Percentiles rank a stretch among this genome's conserved stretches.
Conservation (phyloP, 2,113 vertebrate species). For the Macquaria ambigua region DNA sequence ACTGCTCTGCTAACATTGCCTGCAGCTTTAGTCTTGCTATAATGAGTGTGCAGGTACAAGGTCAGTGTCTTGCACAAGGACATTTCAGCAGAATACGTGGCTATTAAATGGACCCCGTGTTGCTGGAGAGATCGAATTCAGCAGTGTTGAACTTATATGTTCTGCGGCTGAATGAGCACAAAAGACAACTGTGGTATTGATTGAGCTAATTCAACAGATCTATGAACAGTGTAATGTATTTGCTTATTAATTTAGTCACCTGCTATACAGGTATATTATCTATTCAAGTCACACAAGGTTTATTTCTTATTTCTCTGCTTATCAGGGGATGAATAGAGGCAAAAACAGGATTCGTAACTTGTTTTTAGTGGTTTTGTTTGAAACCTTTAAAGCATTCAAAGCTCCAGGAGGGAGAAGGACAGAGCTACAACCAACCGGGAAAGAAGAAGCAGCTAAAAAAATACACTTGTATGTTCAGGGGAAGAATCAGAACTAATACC, state of each 20-base stretch:
- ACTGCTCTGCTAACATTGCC: background rate
- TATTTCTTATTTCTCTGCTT: background rate
- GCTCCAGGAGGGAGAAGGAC: background rate
- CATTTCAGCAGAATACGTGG: conserved; percentile 5
- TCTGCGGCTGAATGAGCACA: background rate
- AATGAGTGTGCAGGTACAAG: conserved; percentile 26
- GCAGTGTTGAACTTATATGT: background rate
- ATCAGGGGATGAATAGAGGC: background rate
- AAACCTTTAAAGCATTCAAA: background rate
- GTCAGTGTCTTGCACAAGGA: conserved; percentile 20
- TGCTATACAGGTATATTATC: background rate
- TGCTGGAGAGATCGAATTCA: background rate
- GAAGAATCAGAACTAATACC: background rate
- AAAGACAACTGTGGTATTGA: background rate
- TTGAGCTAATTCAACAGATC: background rate
- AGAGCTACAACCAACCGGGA: background rate
- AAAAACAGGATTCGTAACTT: background rate
- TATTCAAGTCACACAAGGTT: background rate
- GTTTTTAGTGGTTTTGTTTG: background rate
- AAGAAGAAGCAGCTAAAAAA: background rate
- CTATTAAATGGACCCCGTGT: conserved; percentile 10
- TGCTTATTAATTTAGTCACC: background rate
- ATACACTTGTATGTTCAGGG: background rate
- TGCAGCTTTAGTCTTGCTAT: conserved; percentile 1
- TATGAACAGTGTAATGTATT: background rate